Evolutionary conservation across 2,797 vertebrate genomes (phyloP).

Genomic region (Distichodus sexfasciatus): DNA sequence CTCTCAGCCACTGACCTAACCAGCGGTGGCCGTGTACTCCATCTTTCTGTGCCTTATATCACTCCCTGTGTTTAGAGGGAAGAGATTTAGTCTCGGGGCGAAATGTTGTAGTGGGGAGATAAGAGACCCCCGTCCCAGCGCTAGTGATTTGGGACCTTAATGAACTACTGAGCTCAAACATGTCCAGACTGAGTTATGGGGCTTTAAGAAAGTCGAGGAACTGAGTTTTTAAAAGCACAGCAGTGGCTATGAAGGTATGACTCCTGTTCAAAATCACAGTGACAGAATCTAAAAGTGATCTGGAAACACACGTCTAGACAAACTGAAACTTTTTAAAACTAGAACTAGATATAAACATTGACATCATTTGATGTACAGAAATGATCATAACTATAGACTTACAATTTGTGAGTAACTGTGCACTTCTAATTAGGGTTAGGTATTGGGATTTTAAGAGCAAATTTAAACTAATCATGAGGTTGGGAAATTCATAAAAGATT

Average conservation of each 20-base stretch:
- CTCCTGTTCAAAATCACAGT: slow-evolving; percentile 6
- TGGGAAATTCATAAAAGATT: too few relatives aligned
- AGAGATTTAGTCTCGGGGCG: slow-evolving; percentile 33
- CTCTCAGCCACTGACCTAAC: slow-evolving; percentile 56
- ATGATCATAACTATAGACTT: too few relatives aligned
- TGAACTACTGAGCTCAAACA: slow-evolving; percentile 36
- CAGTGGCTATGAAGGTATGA: slow-evolving; percentile 13
- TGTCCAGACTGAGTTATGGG: slow-evolving; percentile 40
- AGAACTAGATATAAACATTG: too few relatives aligned
- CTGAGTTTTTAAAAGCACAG: slow-evolving; percentile 8
- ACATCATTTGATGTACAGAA: too few relatives aligned
- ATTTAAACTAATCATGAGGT: too few relatives aligned
- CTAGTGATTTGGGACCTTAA: slow-evolving; percentile 41
- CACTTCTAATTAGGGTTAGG: too few relatives aligned
- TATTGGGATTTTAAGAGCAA: too few relatives aligned
- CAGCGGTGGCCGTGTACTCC: slow-evolving; percentile 40
- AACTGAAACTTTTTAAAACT: neutral
- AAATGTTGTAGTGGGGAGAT: slow-evolving; percentile 33
- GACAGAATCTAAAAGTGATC: slow-evolving; percentile 16
- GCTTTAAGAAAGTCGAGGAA: slow-evolving; percentile 7
- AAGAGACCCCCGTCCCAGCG: slow-evolving; percentile 34
- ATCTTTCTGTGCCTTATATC: slow-evolving; percentile 54
- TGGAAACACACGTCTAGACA: neutral
- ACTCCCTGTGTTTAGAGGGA: slow-evolving; percentile 43
- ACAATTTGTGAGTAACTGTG: too few relatives aligned